Conservation (phyloP, 2,888 invertebrate genomes). For the Brachylomia viminalis region DNA sequence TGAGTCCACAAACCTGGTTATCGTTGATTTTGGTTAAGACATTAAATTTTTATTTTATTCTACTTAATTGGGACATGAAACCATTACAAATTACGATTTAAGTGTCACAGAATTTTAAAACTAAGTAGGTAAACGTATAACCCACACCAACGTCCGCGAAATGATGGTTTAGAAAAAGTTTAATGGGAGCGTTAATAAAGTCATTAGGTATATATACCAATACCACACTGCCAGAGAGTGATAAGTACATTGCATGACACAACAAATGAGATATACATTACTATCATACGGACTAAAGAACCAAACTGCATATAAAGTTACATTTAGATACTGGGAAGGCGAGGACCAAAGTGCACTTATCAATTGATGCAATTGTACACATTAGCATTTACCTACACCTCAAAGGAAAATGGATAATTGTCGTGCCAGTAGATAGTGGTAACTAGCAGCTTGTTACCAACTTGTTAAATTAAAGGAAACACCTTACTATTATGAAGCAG, state of each 20-base stretch:
- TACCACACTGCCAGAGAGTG: not conserved
- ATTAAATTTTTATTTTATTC: too few species aligned
- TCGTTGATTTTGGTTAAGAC: not conserved
- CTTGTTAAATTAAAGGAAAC: conserved; percentile 17
- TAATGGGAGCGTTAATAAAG: too few species aligned
- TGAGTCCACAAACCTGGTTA: not conserved
- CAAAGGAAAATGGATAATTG: conserved; percentile 29
- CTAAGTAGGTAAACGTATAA: too few species aligned
- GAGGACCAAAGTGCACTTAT: conserved; percentile 11
- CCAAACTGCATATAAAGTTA: not conserved
- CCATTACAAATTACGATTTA: too few species aligned
- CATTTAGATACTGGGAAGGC: not conserved
- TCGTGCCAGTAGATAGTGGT: not conserved
- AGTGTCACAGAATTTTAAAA: too few species aligned
- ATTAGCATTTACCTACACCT: conserved; percentile 27
- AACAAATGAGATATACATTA: not conserved
- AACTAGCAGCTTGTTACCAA: conserved; percentile 14
- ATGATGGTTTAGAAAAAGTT: too few species aligned
- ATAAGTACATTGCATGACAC: not conserved
- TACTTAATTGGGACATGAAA: too few species aligned
- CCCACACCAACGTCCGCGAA: too few species aligned
- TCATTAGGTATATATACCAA: too few species aligned
- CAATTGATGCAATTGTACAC: conserved; percentile 14
- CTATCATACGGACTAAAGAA: not conserved
- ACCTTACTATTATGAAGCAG: not conserved